Percentiles rank a stretch among this genome's conserved stretches.
Evolutionary conservation across 2,113 vertebrate genomes (phyloP).

Genomic region (Orthonyx spaldingii): DNA sequence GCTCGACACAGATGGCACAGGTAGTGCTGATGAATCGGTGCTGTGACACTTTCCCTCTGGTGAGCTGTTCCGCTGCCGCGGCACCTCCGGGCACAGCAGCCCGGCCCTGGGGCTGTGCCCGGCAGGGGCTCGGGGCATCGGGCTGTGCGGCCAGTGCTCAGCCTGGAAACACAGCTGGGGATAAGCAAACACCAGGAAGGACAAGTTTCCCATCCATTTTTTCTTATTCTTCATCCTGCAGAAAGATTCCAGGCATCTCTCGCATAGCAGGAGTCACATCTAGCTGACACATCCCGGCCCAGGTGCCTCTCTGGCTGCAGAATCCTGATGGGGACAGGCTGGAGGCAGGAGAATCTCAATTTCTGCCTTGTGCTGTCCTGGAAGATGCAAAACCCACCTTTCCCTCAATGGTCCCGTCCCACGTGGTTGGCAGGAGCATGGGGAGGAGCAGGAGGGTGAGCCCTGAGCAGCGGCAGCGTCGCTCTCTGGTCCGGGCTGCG

Average conservation of each 20-base stretch:
- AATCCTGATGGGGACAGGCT: rapidly evolving
- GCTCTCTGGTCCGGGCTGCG: background rate
- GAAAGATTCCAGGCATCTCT: background rate
- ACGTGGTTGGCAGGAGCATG: rapidly evolving
- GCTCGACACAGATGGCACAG: slow-evolving; percentile 88
- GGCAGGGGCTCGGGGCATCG: rapidly evolving
- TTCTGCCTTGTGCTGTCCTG: background rate
- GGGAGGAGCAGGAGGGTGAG: background rate
- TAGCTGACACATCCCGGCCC: background rate
- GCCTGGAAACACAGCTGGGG: background rate
- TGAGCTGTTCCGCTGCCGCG: slow-evolving; percentile 25
- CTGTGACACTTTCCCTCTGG: slow-evolving; percentile 72
- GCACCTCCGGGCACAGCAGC: background rate
- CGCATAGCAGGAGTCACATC: rapidly evolving
- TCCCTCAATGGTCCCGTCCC: rapidly evolving
- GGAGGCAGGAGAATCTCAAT: background rate
- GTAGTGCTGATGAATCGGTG: slow-evolving; percentile 74
- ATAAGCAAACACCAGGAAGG: background rate
- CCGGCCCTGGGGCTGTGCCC: background rate
- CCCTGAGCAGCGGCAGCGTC: rapidly evolving
- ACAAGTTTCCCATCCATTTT: rapidly evolving
- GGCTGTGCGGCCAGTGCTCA: background rate
- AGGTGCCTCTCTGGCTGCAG: background rate
- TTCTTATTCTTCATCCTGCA: rapidly evolving
- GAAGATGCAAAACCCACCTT: background rate